Evolutionary conservation across 2,113 vertebrate species (phyloP), one percentile per base, ranked within the genome.

Genomic region (Cromileptes altivelis): DNA sequence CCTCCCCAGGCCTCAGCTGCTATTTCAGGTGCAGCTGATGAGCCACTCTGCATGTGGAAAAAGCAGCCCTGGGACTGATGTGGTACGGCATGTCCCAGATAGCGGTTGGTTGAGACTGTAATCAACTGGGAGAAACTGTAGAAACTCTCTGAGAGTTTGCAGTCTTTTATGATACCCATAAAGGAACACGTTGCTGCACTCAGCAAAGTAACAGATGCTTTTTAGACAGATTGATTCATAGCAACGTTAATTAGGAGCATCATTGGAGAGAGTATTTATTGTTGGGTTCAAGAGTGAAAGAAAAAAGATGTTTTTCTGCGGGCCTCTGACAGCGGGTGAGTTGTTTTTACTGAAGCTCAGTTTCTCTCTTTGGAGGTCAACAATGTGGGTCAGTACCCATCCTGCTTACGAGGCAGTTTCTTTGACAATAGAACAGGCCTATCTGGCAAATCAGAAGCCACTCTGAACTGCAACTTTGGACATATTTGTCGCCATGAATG

Each of bases 11-110:
- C 88, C 77, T 85, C 71, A 58, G 81, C 81, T 82, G 88, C 92
- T 94, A 90, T 92, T 93, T 94, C 88, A 93, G 93, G 93, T 91
- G 79, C 80, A 53, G 68, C 86, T 85, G 89, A 90, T 90, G 91
- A 91, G 85, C 75, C 47, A 40, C 69, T 81, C 83, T 85, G 81
- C 67, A 85, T 75, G 57, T 83, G 80, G 70, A 81, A 73, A 45
- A 83, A 40, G 64, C 77, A 85, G 77, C 65, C 40, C 21, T 71
- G 85, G 85, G 88, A 91, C 89, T 88, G 86, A 92, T 91, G 84
- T 81, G 78, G 89, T 89, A 75, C 81, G 18, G 27, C 63, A 60
- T 85, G 90, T 86, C 92, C 92, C 90, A 93, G 80, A 92, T 90
- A 90, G 78, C 75, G 78, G 75, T 55, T 89, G 75, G 55, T 77